phyloP scores from a whole-genome alignment of 35 echinoderm and acorn worm species.

The Chiridota heheva region DNA sequence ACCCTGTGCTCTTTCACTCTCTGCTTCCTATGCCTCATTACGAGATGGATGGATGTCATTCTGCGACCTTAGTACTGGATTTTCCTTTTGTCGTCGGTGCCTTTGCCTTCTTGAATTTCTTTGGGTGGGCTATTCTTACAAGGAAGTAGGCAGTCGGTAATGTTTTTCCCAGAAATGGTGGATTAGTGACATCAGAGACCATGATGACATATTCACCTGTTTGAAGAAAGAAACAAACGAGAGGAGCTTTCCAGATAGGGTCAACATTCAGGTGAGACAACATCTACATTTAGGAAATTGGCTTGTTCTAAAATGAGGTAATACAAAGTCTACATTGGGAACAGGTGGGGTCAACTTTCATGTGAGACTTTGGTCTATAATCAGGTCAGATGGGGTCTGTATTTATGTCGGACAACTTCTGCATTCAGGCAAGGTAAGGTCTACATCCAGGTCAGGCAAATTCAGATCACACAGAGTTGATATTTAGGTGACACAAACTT shows the following conservation, averaged over 20 bases:
- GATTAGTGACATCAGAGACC: constrained; percentile 82
- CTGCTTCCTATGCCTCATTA: too few relatives aligned
- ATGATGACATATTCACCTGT: constrained; percentile 96
- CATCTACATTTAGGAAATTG: background rate
- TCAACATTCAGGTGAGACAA: background rate
- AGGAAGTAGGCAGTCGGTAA: constrained; percentile 69
- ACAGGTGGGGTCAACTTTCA: background rate
- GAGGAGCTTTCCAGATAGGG: background rate
- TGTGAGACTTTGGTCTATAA: background rate
- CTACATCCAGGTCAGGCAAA: too few relatives aligned
- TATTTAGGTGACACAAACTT: too few relatives aligned
- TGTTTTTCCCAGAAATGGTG: constrained; percentile 66
- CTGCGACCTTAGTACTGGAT: constrained; percentile 42
- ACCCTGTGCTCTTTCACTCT: too few relatives aligned
- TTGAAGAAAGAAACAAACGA: constrained; percentile 37
- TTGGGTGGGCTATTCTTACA: constrained; percentile 69
- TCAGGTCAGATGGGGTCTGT: background rate
- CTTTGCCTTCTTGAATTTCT: constrained; percentile 81
- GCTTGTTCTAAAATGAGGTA: background rate
- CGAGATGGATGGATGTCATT: too few relatives aligned
- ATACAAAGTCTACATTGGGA: background rate
- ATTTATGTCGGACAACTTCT: background rate
- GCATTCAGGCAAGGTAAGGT: too few relatives aligned
- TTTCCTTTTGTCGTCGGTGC: constrained; percentile 54
- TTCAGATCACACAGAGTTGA: too few relatives aligned